Percentiles rank a stretch among this genome's conserved stretches.
phyloP scores from a whole-genome alignment of 2,797 vertebrate species.

The Centropyge bicolor region DNA sequence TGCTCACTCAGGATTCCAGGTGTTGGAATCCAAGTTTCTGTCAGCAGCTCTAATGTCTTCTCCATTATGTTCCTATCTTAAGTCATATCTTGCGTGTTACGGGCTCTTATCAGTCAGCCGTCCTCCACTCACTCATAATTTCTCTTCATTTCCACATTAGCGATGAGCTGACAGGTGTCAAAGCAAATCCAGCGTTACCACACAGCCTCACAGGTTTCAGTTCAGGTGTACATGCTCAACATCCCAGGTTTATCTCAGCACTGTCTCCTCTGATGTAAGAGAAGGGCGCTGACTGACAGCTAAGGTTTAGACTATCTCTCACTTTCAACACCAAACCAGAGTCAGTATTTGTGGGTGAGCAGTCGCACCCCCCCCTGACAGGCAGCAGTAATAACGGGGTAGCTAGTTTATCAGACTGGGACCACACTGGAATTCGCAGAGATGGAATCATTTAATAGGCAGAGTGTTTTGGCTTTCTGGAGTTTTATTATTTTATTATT shows the following conservation, averaged over 20 bases:
- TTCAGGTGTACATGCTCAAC: constrained; percentile 15
- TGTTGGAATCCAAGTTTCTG: constrained; percentile 49
- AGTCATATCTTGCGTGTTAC: constrained; percentile 52
- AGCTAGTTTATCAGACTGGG: constrained; percentile 65
- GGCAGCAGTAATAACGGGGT: constrained; percentile 60
- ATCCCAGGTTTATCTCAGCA: constrained; percentile 45
- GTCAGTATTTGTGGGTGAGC: constrained; percentile 42
- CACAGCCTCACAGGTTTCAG: constrained; percentile 11
- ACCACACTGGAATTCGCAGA: constrained; percentile 58
- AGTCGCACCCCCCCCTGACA: constrained; percentile 39
- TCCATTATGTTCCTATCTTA: constrained; percentile 39
- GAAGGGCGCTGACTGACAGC: constrained; percentile 52
- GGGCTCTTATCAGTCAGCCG: constrained; percentile 52
- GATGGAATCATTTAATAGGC: constrained; percentile 79
- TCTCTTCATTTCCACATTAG: constrained; percentile 53
- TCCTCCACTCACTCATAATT: constrained; percentile 36
- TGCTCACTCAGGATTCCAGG: constrained; percentile 33
- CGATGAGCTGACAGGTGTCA: constrained; percentile 62
- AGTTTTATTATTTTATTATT: constrained; percentile 66
- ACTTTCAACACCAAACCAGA: constrained; percentile 32
- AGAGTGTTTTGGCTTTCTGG: constrained; percentile 61
- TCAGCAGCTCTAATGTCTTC: constrained; percentile 49
- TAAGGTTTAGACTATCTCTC: constrained; percentile 45
- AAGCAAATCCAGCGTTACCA: constrained; percentile 33
- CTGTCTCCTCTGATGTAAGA: constrained; percentile 47